Conservation (phyloP, 2,888 invertebrate species). For the Melinaea marsaeus region DNA sequence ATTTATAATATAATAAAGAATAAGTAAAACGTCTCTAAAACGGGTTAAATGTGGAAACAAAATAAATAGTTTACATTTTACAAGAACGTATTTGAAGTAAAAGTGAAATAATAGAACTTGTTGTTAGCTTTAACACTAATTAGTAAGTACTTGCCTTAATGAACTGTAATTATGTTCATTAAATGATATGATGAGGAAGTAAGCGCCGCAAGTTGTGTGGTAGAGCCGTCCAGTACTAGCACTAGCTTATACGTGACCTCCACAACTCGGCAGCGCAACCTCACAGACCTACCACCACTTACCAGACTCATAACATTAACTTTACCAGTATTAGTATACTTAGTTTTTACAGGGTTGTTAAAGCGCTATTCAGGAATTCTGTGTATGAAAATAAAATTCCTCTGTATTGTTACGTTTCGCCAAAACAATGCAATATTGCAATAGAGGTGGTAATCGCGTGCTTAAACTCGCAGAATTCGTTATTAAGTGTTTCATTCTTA, state of each 20-base stretch:
- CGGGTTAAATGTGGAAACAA: neutral
- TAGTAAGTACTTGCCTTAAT: constrained; percentile 33
- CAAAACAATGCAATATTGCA: constrained; percentile 16
- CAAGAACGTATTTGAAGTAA: neutral
- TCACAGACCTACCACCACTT: constrained; percentile 40
- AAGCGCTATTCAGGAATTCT: constrained; percentile 16
- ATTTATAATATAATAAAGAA: too few species aligned
- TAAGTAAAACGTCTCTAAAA: neutral
- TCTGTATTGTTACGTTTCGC: constrained; percentile 13
- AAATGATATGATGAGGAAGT: constrained; percentile 40
- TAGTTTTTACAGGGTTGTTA: constrained; percentile 29
- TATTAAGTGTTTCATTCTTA: constrained; percentile 13
- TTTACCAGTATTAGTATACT: constrained; percentile 32
- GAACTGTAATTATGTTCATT: constrained; percentile 41
- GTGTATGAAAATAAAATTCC: constrained; percentile 22
- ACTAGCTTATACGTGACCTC: constrained; percentile 21
- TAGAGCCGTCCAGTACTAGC: constrained; percentile 14
- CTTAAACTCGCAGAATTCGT: neutral
- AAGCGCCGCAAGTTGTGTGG: constrained; percentile 27
- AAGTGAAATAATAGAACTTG: constrained; percentile 6
- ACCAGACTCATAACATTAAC: constrained; percentile 37
- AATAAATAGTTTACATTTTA: neutral
- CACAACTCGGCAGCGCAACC: constrained; percentile 28
- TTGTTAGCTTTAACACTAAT: constrained; percentile 27
- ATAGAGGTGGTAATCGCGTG: neutral